These are phyloP conservation scores for Oreochromis spilurus DNA, from an alignment of 2,113 vertebrate species.

Conservation along the genomic window DNA sequence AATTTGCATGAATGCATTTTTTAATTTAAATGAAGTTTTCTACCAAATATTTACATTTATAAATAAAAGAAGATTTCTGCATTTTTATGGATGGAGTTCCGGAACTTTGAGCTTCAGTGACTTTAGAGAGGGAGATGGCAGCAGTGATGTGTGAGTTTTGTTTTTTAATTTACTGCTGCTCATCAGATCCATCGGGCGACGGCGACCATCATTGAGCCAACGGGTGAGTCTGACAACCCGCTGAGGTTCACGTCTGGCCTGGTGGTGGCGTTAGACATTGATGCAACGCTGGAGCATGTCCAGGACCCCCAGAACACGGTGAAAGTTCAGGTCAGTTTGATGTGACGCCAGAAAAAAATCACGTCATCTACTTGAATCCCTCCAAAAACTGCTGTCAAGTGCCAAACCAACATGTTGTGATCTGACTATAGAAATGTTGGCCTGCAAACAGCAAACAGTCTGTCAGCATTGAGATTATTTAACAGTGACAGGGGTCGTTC, in stretches of 20 bases:
- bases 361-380: fast-evolving
- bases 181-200: conserved; percentile 85
- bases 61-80: neutral
- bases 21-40: neutral
- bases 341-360: neutral
- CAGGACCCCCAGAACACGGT: conserved; percentile 87
- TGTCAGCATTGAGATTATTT: fast-evolving
- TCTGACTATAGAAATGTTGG: neutral
- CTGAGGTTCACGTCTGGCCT: conserved; percentile 88
- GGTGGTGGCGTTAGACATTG: conserved; percentile 91
- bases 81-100: neutral
- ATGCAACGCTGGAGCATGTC: conserved; percentile 90
- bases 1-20: neutral
- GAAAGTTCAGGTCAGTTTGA: conserved; percentile 85
- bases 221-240: conserved; percentile 94
- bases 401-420: neutral
- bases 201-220: conserved; percentile 91
- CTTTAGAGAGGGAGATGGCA: neutral
- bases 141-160: fast-evolving
- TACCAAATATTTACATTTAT: neutral
- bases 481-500: neutral
- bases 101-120: neutral
- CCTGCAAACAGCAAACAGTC: neutral
- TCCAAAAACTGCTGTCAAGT: neutral
- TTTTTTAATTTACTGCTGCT: neutral